A percentile compares a stretch with the other conserved stretches of the same genome.
These are phyloP conservation scores for Epinotia bilunana DNA, from an alignment of 2,888 invertebrate species.

Conservation along the genomic window DNA sequence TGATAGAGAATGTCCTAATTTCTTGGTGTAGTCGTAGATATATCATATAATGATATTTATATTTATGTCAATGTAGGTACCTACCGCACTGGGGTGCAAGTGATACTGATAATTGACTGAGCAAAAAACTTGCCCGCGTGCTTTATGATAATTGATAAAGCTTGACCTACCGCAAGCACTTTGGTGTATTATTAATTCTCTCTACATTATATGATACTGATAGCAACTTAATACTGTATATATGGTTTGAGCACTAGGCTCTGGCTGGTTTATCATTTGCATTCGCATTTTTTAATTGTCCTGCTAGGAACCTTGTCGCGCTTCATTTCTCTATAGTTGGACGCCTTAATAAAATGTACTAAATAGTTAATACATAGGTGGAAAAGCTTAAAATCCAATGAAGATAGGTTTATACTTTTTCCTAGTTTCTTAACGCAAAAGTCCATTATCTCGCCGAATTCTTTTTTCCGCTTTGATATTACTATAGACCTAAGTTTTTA, in stretches of 20 bases:
- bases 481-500: no score
- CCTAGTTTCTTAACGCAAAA: neutral
- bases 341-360: no score
- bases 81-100: neutral
- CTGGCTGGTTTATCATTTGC: neutral
- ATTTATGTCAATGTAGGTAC: neutral
- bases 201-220: conserved; percentile 23
- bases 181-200: conserved; percentile 33
- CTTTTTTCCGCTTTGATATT: no score
- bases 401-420: neutral
- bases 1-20: no score
- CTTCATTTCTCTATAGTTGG: neutral
- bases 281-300: neutral
- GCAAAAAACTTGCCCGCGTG: conserved; percentile 12
- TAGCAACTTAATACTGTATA: conserved; percentile 12
- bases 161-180: conserved; percentile 43
- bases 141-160: conserved; percentile 36
- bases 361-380: no score
- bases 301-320: neutral
- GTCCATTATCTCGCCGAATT: no score
- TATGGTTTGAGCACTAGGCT: conserved; percentile 13
- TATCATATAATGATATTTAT: no score
- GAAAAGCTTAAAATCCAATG: no score
- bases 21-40: no score
- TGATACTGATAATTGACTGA: conserved; percentile 18